Base-by-base conservation (phyloP, 2,113 vertebrate species). In the Eira barbara region DNA sequence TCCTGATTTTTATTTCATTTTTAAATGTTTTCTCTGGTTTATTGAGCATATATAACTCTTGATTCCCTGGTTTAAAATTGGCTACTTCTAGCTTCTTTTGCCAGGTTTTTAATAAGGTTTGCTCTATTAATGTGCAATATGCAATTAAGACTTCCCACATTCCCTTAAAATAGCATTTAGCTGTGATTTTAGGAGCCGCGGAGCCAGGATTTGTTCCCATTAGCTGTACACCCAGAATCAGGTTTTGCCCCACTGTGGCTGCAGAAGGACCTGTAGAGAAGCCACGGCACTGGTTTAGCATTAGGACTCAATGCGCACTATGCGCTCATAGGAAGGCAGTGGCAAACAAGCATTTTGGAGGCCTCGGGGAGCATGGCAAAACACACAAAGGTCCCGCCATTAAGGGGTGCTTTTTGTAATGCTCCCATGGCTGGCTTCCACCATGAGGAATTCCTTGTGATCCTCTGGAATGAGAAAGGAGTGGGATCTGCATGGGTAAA, bases 341-440 rank as follows among this genome's bases (percentile, higher is more conserved):
- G 59, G 52, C 47, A 21, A 88, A 42, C 36, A 78, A 36, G 74
- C n/a, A 13, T 81, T 92, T 12, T 11, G 79, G 45, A 31, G 52
- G 31, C 13, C 81, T 78, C 29, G 3, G 67, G 59, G 47, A 73
- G 55, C 65, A 47, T 74, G 47, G 34, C 57, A n/a, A 63, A 59
- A 25, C 73, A 89, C 36, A 39, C 14, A 10, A 12, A 82, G 42
- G 29, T 61, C 42, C 42, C 71, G 65, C 71, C 73, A 57, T 80
- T 39, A 74, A 85, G 52, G 63, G 55, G 29, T 89, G 57, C 74
- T 97, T 86, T 90, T 12, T 81, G 27, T 95, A 55, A 74, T 76
- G 79, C 82, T 96, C 45, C 76, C 94, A 91, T 0, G 15, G 88
- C 85, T 97, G 89, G 94, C 91, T 95, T 96, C 85, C 45, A 8